phyloP scores from a whole-genome alignment of 2,113 vertebrate genomes.

The Aphyosemion australe region DNA sequence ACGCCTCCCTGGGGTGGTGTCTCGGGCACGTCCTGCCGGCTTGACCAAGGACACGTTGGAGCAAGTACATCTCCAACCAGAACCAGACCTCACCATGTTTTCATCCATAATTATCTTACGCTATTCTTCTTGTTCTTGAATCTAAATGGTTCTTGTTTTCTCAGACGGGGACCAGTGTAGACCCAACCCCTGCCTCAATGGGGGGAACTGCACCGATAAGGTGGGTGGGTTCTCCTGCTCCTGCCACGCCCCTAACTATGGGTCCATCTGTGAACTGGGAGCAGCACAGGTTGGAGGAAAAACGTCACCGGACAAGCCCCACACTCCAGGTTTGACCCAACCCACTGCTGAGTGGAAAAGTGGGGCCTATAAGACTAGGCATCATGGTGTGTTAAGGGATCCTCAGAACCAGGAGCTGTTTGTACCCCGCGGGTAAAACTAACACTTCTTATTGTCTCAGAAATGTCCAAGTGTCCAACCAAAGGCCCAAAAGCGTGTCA shows the following conservation, averaged over 20 bases:
- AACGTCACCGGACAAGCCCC: rapidly evolving
- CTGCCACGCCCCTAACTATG: constrained; percentile 78
- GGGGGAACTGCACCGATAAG: constrained; percentile 77
- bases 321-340: no score
- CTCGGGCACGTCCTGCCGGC: no score
- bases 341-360: not conserved
- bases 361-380: not conserved
- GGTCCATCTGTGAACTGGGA: constrained; percentile 79
- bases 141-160: no score
- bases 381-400: not conserved
- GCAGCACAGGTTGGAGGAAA: rapidly evolving
- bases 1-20: no score
- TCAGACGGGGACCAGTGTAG: constrained; percentile 81
- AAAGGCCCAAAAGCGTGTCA: constrained; percentile 81
- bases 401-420: not conserved
- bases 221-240: constrained; percentile 82
- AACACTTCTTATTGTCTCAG: constrained; percentile 55
- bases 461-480: constrained; percentile 79
- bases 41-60: no score
- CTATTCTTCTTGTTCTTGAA: not conserved
- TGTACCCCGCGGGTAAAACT: not conserved
- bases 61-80: no score
- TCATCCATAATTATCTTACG: no score
- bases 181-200: constrained; percentile 85
- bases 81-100: no score